Base-by-base conservation (phyloP, 1,140 invertebrate species). In the Trichoplusia ni region DNA sequence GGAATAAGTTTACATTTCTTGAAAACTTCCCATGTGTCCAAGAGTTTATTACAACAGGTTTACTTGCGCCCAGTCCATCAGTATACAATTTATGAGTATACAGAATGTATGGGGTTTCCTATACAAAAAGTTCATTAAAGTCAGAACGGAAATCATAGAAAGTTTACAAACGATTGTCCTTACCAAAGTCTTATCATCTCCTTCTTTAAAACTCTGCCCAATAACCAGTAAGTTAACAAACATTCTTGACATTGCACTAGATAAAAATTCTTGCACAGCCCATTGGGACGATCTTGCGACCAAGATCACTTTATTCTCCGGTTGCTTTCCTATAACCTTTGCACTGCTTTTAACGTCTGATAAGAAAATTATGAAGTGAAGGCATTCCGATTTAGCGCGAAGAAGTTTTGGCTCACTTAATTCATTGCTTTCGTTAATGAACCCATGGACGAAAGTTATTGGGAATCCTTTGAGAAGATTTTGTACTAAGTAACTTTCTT, bases 71-170 rank as follows among this genome's bases (percentile, higher is more conserved):
- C 47, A 95, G 81, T 2, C 94, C 94, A 77, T 95, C 94, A 0
- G 92, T 89, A 71, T 93, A 95, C 14, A 95, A 82, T 67, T 92
- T 91, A 73, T 95, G 95, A 0, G 94, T 95, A 71, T 94, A 95
- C 4, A 95, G 79, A 44, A 95, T 93, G 79, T 92, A 95, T 2
- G 94, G 92, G 3, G 91, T 80, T 86, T 94, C 93, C 93, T 94
- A 70, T 37, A 88, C 69, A 19, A 63, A 46, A 5, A 16, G 21
- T 5, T 14, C 25, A n/a, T 38, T 25, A 29, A 21, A 19, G 13
- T 4, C 5, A n/a, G 1, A 7, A 19, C n/a, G 6, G 25, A n/a
- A 13, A 9, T 29, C 0, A 13, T 19, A 14, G 8, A 42, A 0
- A 23, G 4, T 31, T 4, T 19, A 42, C 9, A 8, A 2, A 8